Conservation (phyloP, 2,797 vertebrate species). For the Gila robusta region DNA sequence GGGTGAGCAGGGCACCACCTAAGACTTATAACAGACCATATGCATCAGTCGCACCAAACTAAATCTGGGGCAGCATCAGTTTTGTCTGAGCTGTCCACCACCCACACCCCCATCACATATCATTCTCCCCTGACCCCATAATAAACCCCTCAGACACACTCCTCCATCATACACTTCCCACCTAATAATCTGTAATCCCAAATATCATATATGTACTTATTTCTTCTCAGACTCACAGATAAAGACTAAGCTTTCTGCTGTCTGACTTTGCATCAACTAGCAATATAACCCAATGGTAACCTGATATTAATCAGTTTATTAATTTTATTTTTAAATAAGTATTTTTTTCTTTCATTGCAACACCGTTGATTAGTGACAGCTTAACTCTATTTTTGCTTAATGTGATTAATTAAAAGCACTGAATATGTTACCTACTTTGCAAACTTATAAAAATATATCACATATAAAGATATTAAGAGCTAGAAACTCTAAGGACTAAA, state of each 20-base stretch:
- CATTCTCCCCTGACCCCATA: constrained; percentile 46
- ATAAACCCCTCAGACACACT: constrained; percentile 60
- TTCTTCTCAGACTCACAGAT: constrained; percentile 2
- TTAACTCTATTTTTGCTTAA: not conserved
- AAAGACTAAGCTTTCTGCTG: not conserved
- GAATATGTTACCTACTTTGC: not conserved
- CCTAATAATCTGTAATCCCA: not conserved
- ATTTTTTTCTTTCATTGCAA: not conserved
- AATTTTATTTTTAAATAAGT: not conserved
- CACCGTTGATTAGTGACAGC: not conserved
- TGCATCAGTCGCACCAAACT: constrained; percentile 65
- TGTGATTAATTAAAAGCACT: not conserved
- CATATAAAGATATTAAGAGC: not conserved
- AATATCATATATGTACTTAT: not conserved
- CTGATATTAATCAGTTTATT: not conserved
- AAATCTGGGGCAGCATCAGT: constrained; percentile 69
- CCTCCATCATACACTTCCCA: not conserved
- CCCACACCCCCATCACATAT: constrained; percentile 51
- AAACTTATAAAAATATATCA: not conserved
- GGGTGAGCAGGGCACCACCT: not conserved
- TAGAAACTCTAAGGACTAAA: not conserved
- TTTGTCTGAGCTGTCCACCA: constrained; percentile 58
- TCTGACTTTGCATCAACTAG: not conserved
- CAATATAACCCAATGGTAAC: not conserved
- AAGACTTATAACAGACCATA: constrained; percentile 57